Base-by-base conservation (phyloP, 2,113 vertebrate species). In the Carassius gibelio region DNA sequence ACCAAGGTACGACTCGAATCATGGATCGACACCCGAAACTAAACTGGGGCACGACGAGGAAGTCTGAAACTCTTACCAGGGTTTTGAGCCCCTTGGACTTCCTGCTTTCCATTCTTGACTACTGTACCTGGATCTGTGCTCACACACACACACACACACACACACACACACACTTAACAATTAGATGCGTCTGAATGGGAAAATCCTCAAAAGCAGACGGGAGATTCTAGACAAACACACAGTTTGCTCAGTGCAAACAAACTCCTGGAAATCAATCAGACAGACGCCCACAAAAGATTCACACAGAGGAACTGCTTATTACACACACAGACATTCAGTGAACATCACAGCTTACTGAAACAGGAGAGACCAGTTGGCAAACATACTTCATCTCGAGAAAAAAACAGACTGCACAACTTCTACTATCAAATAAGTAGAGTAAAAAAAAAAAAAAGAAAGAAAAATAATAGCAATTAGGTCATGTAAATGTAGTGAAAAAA, bases 41-140 rank as follows among this genome's bases (percentile, higher is more conserved):
- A 81, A 72, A 55, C n/a, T 9, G 30, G 57, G 61, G 13, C 30
- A 5, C 13, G 57, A 81, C 10, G 30, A 72, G 78, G 62, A 38
- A 90, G 82, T 85, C 21, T 90, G 86, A 83, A 81, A 85, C 9
- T 93, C 94, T 95, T 95, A 95, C 95, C 94, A 89, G 93, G 91
- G 71, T 91, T 94, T 89, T 94, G 92, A 66, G 90, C 92, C 81
- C 91, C 94, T 87, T 93, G 94, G 85, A 93, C 88, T 50, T 94
- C 94, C 57, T 97, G 95, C 88, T 96, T 94, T 13, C 96, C 96
- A 0, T 98, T 98, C 90, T 96, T 95, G 86, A 96, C 80, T 66
- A 95, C 85, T 75, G 95, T 87, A n/a, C 83, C 84, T 11, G 93
- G 85, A 87, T 95, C 93, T 94, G 89, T 83, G 86, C 74, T 91